Conservation (phyloP, 2,888 invertebrate genomes). For the Folsomia manolachei region DNA sequence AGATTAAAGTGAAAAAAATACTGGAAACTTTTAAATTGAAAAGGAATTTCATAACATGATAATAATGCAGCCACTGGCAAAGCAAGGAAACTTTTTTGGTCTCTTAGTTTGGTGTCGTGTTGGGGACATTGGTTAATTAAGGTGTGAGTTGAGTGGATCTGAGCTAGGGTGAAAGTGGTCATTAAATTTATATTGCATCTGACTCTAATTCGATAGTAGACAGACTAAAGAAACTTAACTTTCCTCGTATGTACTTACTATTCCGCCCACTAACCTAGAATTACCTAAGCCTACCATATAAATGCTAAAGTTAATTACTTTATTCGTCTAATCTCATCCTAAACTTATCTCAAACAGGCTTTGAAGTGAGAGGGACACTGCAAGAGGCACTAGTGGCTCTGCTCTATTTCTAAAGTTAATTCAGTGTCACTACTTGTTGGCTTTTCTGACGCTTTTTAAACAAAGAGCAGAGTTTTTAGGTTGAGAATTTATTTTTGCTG, state of each 20-base stretch:
- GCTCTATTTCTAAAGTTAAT: too few relatives aligned
- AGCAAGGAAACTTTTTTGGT: background rate
- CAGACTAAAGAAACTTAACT: background rate
- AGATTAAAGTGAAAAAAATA: background rate
- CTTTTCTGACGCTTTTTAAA: too few relatives aligned
- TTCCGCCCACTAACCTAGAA: background rate
- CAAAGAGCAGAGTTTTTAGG: too few relatives aligned
- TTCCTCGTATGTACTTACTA: background rate
- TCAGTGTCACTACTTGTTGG: too few relatives aligned
- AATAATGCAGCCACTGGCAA: too few relatives aligned
- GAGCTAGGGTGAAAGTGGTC: background rate
- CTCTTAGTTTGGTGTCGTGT: background rate
- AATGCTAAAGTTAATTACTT: constrained; percentile 5
- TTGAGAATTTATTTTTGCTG: too few relatives aligned
- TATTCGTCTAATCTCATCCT: background rate
- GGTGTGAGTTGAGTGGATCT: background rate
- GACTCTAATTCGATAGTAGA: background rate
- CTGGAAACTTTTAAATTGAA: too few relatives aligned
- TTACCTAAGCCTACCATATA: too few relatives aligned
- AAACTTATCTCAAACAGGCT: background rate
- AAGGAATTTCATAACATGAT: background rate
- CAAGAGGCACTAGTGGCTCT: too few relatives aligned
- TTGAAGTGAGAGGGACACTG: too few relatives aligned
- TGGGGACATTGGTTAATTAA: background rate
- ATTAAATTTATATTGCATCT: background rate